Evolutionary conservation across 2,113 vertebrate genomes (phyloP).

Genomic region (Helogale parvula): DNA sequence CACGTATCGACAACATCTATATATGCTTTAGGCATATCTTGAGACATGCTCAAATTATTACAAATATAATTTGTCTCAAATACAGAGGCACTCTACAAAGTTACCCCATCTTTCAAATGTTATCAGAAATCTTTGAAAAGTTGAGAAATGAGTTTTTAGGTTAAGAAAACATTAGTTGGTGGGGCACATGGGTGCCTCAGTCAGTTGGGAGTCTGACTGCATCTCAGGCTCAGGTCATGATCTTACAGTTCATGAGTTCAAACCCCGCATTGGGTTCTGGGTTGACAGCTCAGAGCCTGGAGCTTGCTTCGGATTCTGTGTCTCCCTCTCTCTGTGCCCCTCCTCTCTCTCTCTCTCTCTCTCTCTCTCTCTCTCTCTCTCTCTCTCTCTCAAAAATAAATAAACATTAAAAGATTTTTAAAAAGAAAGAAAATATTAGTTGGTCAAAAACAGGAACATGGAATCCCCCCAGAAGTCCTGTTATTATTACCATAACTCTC

Average conservation of each 20-base stretch:
- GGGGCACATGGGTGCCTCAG: too few species aligned
- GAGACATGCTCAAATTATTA: background rate
- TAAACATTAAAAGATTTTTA: too few species aligned
- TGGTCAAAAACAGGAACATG: background rate
- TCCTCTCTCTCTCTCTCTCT: too few species aligned
- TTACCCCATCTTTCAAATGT: background rate
- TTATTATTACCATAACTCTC: background rate
- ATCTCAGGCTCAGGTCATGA: too few species aligned
- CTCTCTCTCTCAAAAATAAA: too few species aligned
- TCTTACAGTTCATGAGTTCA: background rate
- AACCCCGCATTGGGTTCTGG: too few species aligned
- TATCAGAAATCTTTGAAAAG: background rate
- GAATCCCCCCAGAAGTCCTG: background rate
- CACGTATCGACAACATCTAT: accelerated
- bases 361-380: too few species aligned
- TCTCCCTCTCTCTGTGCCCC: too few species aligned
- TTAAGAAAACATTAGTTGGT: background rate
- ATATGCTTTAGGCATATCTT: background rate
- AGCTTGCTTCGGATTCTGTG: too few species aligned
- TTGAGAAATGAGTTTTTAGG: background rate
- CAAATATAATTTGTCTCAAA: background rate
- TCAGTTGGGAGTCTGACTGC: too few species aligned
- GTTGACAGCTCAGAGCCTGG: too few species aligned
- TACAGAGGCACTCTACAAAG: background rate
- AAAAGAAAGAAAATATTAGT: background rate